Conservation (phyloP, 2,797 vertebrate genomes). For the Picus viridis region DNA sequence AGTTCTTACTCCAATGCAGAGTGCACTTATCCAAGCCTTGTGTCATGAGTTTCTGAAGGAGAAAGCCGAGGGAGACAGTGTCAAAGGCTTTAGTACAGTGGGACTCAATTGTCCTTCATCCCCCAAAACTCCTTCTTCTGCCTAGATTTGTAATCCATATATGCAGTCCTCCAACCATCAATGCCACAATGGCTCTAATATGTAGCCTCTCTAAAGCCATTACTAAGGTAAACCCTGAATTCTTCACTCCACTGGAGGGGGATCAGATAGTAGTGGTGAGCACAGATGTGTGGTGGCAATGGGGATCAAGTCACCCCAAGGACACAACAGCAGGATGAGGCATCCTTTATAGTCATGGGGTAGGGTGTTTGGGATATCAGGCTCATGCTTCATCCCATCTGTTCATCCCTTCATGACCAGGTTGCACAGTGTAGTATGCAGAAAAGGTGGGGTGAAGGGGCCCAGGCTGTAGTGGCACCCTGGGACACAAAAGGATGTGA, state of each 20-base stretch:
- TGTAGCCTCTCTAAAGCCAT: background rate
- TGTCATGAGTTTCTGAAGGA: too few relatives aligned
- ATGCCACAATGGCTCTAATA: background rate
- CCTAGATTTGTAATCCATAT: background rate
- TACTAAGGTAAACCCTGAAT: background rate
- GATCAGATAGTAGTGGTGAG: background rate
- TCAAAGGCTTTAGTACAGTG: too few relatives aligned
- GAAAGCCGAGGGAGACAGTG: too few relatives aligned
- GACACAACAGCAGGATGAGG: background rate
- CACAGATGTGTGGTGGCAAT: background rate
- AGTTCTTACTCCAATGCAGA: too few relatives aligned
- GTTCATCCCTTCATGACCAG: background rate
- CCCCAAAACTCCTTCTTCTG: background rate
- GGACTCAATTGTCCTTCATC: rapidly evolving
- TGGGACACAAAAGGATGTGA: background rate
- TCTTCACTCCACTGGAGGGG: background rate
- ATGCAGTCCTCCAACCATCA: background rate
- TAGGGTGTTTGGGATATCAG: rapidly evolving
- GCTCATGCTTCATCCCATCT: background rate
- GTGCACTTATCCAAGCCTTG: too few relatives aligned
- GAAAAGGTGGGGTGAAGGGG: rapidly evolving
- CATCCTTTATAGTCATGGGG: background rate
- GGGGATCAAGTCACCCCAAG: background rate
- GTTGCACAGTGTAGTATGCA: background rate
- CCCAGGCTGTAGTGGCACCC: background rate